Percentiles rank a stretch among this genome's conserved stretches.
Conservation (phyloP, 2,888 invertebrate genomes). For the Lithophane leautieri region DNA sequence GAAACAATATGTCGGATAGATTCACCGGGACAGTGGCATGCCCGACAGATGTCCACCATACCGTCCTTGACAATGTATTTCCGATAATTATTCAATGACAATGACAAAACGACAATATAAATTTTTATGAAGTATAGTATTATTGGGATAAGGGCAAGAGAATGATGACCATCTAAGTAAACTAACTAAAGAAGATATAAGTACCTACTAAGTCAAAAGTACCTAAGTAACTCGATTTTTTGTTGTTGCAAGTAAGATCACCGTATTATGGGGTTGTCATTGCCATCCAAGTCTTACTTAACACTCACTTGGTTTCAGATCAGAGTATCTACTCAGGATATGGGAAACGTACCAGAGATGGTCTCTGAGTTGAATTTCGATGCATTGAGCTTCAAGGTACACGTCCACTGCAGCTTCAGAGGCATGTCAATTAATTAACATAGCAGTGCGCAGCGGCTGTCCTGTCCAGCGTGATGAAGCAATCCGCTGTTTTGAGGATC, state of each 20-base stretch:
- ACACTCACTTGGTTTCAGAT: not conserved
- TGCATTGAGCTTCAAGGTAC: not conserved
- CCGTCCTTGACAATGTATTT: too few relatives aligned
- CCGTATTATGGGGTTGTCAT: not conserved
- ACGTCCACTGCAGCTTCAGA: not conserved
- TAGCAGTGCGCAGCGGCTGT: slow-evolving; percentile 26
- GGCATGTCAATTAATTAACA: not conserved
- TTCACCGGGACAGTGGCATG: too few relatives aligned
- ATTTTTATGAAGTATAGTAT: too few relatives aligned
- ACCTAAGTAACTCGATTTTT: not conserved
- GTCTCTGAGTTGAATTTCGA: not conserved
- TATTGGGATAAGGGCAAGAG: too few relatives aligned
- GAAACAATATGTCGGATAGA: too few relatives aligned
- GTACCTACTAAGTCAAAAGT: too few relatives aligned
- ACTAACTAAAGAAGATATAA: too few relatives aligned
- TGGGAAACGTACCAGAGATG: not conserved
- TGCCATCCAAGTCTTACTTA: not conserved
- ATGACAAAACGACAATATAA: too few relatives aligned
- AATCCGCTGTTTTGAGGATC: slow-evolving; percentile 59
- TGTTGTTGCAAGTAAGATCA: not conserved
- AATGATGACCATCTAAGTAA: not conserved
- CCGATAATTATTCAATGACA: too few relatives aligned
- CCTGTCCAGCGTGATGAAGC: slow-evolving; percentile 61
- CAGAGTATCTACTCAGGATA: not conserved
- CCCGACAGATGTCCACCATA: too few relatives aligned